Conservation (phyloP, 2,888 invertebrate species). For the Sarcophaga caerulescens region DNA sequence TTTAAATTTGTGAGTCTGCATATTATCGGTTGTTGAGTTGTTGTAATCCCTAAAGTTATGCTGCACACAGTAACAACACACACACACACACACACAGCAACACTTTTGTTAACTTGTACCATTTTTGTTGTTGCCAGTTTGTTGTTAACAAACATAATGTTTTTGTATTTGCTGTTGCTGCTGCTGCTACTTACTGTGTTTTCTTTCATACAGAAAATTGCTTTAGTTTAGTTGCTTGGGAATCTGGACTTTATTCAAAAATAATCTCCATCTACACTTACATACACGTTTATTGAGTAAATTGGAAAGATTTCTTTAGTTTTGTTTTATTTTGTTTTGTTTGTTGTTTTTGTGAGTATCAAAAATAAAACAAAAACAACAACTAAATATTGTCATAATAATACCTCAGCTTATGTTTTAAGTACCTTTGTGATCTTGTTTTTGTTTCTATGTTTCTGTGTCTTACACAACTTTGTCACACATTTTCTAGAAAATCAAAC, state of each 20-base stretch:
- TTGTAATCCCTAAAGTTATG: conserved; percentile 70
- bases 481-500: background rate
- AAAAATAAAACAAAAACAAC: background rate
- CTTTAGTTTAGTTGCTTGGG: conserved; percentile 42
- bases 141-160: conserved; percentile 60
- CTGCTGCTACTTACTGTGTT: no score
- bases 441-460: background rate
- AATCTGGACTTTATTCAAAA: background rate
- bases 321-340: background rate
- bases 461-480: background rate
- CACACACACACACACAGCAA: conserved; percentile 48
- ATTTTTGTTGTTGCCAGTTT: conserved; percentile 48
- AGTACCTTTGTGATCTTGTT: conserved; percentile 34
- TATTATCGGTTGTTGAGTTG: conserved; percentile 67
- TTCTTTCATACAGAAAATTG: conserved; percentile 40
- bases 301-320: conserved; percentile 51
- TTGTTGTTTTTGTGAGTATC: conserved; percentile 9
- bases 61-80: conserved; percentile 36
- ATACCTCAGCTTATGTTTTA: conserved; percentile 54
- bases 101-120: conserved; percentile 58
- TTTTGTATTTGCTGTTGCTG: conserved; percentile 20
- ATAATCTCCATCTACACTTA: conserved; percentile 31
- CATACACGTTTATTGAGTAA: conserved; percentile 55
- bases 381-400: conserved; percentile 49
- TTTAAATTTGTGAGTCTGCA: conserved; percentile 63